Base-by-base conservation (phyloP, 2,888 invertebrate species). In the Hartigia nigra region DNA sequence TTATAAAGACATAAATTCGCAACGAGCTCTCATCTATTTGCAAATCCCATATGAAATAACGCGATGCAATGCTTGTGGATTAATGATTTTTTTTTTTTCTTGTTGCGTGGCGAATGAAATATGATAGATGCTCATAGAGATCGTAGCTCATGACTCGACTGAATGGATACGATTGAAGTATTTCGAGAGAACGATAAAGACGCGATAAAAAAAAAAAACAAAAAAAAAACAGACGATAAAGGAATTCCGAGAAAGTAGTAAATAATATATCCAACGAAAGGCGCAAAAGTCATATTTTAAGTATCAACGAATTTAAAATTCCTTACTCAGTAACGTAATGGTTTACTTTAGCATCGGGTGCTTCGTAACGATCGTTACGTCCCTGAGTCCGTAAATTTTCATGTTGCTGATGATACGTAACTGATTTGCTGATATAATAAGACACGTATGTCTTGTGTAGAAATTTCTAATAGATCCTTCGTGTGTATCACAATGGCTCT, bases 401-500 rank as follows among this genome's bases (percentile, higher is more conserved):
- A 55, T 55, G 0, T 2, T 9, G 9, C 2, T 9, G 55, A 55
- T 9, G 55, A 55, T 55, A 55, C 2, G 2, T 23, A 9, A 55
- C 23, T 14, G 23, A n/a, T 2, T 14, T 1, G 55, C 55, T 2
- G 55, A 23, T 9, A 23, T 23, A 55, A 55, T 1, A 14, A 23
- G 9, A 55, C 23, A 23, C n/a, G n/a, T n/a, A 23, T 23, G 9
- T 0, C 0, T 9, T 9, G 39, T 9, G 23, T 23, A 23, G 9
- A 55, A 55, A 55, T 55, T 23, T 55, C 55, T 55, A 55, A 23
- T 3, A 23, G 23, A 23, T 55, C 55, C 55, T 55, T 9, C 0
- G 37, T 12, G 35, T n/a, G 23, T 75, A 78, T 78, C 75, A 77
- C 77, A 79, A 75, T 82, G 78, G 78, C 82, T 83, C 84, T 80